phyloP scores from a whole-genome alignment of 2,888 invertebrate species.

The Cataglyphis livida region DNA sequence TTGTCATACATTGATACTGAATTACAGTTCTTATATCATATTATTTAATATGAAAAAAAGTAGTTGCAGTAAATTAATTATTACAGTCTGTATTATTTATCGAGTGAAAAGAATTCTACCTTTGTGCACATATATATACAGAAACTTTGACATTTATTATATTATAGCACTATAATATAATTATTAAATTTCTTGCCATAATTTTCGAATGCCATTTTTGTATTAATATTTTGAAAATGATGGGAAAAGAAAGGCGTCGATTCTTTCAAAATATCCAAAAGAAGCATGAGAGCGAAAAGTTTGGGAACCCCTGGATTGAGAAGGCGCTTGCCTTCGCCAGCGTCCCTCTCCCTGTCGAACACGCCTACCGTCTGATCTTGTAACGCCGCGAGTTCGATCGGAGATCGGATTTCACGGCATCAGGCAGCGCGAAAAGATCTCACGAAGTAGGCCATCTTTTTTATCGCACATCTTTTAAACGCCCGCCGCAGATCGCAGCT shows the following conservation, averaged over 20 bases:
- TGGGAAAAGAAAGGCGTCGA: background rate
- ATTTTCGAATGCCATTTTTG: background rate
- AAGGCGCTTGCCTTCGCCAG: constrained; percentile 62
- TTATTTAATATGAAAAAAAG: background rate
- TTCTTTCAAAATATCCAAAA: background rate
- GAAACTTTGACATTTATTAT: background rate
- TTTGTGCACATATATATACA: background rate
- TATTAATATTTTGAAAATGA: background rate
- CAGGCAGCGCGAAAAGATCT: constrained; percentile 45
- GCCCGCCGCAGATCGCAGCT: constrained; percentile 45
- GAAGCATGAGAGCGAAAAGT: background rate
- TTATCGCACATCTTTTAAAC: constrained; percentile 68
- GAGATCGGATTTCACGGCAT: constrained; percentile 68
- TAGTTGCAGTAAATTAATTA: background rate
- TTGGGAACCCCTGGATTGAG: constrained; percentile 41
- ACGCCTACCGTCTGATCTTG: constrained; percentile 65
- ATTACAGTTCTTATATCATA: background rate
- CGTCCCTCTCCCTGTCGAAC: constrained; percentile 43
- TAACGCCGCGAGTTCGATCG: constrained; percentile 64
- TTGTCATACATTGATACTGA: background rate
- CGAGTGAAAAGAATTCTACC: background rate
- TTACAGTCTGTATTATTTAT: background rate
- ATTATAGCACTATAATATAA: background rate
- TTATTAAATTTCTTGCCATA: background rate
- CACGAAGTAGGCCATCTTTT: constrained; percentile 69